phyloP scores from a whole-genome alignment of 2,888 invertebrate species.

The Pharmacophagus antenor region DNA sequence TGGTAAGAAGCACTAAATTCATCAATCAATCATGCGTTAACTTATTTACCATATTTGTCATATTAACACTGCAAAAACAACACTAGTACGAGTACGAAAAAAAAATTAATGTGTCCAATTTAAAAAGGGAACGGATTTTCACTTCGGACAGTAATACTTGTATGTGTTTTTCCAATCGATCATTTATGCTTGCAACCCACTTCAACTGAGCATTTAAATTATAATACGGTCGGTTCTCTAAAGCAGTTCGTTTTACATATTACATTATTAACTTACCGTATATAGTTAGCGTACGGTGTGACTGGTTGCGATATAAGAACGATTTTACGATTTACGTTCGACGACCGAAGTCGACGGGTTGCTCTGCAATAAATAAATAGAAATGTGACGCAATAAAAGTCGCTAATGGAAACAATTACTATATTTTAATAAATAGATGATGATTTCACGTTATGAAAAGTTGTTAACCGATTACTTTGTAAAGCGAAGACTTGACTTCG shows the following conservation, averaged over 20 bases:
- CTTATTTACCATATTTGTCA: neutral
- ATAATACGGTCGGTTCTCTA: slow-evolving; percentile 17
- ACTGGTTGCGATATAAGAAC: slow-evolving; percentile 13
- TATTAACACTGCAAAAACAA: neutral
- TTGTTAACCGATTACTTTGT: too few species aligned
- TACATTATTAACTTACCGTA: slow-evolving; percentile 27
- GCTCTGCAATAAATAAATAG: neutral
- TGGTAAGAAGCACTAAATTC: neutral
- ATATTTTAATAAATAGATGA: too few species aligned
- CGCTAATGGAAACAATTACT: too few species aligned
- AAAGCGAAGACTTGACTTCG: too few species aligned
- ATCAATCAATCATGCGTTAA: neutral
- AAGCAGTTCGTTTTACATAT: slow-evolving; percentile 27
- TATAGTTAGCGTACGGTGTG: slow-evolving; percentile 22
- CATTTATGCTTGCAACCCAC: slow-evolving; percentile 23
- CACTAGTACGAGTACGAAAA: neutral
- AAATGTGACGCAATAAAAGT: neutral
- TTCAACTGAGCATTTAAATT: slow-evolving; percentile 15
- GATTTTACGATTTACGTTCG: slow-evolving; percentile 13
- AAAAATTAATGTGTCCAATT: neutral
- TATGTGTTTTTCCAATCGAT: slow-evolving; percentile 8
- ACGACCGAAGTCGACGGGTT: neutral
- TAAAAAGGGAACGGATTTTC: slow-evolving; percentile 1
- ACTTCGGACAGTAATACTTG: neutral
- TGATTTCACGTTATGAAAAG: too few species aligned